phyloP scores from a whole-genome alignment of 2,888 invertebrate genomes.

The Bembecia ichneumoniformis region DNA sequence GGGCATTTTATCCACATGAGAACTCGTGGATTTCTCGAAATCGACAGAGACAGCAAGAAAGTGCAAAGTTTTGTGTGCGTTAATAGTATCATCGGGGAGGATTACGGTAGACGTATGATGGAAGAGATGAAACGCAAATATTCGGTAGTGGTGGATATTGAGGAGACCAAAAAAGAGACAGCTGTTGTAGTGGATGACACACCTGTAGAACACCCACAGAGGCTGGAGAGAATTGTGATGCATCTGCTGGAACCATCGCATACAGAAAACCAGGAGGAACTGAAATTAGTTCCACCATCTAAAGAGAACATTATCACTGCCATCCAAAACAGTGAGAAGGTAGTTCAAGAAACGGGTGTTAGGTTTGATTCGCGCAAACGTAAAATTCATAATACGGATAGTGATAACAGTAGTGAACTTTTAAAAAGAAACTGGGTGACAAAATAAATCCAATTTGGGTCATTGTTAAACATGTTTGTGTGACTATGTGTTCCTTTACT shows the following conservation, averaged over 20 bases:
- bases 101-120: conserved; percentile 81
- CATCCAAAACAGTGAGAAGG: conserved; percentile 60
- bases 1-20: conserved; percentile 89
- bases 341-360: conserved; percentile 57
- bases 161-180: conserved; percentile 42
- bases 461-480: conserved; percentile 9
- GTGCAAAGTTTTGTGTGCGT: conserved; percentile 91
- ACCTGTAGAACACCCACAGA: conserved; percentile 79
- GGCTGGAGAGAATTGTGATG: conserved; percentile 80
- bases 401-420: conserved; percentile 35
- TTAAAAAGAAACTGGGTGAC: conserved; percentile 42
- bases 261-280: conserved; percentile 43
- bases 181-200: conserved; percentile 35
- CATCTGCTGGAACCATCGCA: conserved; percentile 69
- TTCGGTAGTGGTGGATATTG: conserved; percentile 76
- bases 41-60: conserved; percentile 80
- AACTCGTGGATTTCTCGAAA: conserved; percentile 87
- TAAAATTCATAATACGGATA: conserved; percentile 32
- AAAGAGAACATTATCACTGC: conserved; percentile 63
- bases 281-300: conserved; percentile 56
- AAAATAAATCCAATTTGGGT: conserved; percentile 5
- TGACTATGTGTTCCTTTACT: conserved; percentile 24
- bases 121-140: conserved; percentile 86
- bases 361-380: conserved; percentile 56
- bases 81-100: conserved; percentile 82